Percentiles rank a stretch among this genome's conserved stretches.
Conservation (phyloP, 2,888 invertebrate genomes). For the Ormyrus rosae region DNA sequence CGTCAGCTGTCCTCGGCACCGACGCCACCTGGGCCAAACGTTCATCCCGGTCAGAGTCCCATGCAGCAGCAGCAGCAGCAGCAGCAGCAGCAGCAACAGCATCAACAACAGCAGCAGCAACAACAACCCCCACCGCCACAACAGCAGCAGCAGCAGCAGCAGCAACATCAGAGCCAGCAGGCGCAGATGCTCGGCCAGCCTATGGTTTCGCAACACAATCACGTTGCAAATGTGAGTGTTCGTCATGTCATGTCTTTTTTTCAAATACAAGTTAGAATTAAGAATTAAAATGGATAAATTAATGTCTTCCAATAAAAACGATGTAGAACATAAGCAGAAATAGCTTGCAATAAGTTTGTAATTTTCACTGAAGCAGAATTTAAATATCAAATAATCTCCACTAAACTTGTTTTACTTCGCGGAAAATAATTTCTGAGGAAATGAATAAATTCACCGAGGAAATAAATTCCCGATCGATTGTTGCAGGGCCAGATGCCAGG, state of each 20-base stretch:
- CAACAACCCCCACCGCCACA: constrained; percentile 40
- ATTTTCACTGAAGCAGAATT: too few relatives aligned
- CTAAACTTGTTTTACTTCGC: too few relatives aligned
- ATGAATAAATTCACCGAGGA: too few relatives aligned
- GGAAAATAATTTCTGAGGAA: too few relatives aligned
- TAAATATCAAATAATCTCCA: too few relatives aligned
- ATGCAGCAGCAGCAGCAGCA: constrained; percentile 58
- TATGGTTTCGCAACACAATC: constrained; percentile 70
- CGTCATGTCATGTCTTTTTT: too few relatives aligned
- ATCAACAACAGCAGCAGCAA: constrained; percentile 48
- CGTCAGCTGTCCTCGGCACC: constrained; percentile 79
- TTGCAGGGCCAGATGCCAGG: constrained; percentile 73
- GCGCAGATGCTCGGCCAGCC: constrained; percentile 70
- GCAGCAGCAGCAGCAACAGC: constrained; percentile 55
- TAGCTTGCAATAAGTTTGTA: background rate
- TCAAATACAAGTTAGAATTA: too few relatives aligned
- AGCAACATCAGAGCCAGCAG: constrained; percentile 66
- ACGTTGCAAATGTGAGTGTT: constrained; percentile 71
- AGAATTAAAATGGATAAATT: too few relatives aligned
- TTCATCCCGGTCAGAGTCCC: constrained; percentile 71
- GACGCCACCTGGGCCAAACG: constrained; percentile 70
- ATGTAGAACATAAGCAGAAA: background rate
- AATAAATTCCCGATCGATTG: too few relatives aligned
- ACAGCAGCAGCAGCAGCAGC: constrained; percentile 45
- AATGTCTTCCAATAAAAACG: background rate